phyloP scores from a whole-genome alignment of 2,113 vertebrate species.

The Phocoena sinus region DNA sequence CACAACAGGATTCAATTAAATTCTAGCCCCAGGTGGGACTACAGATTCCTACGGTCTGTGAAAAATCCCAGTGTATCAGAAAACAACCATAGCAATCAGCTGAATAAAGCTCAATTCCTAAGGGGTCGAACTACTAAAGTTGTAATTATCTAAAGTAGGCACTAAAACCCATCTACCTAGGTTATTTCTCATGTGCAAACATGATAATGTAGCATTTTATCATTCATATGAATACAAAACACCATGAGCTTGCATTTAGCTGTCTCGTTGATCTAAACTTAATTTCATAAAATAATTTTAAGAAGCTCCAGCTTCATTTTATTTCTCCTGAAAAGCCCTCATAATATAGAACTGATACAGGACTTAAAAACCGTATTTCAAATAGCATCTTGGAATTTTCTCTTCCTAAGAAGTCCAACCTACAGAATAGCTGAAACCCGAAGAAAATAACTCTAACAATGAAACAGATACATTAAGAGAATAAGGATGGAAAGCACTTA shows the following conservation, averaged over 20 bases:
- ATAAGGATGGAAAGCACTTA: not conserved
- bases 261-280: not conserved
- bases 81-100: not conserved
- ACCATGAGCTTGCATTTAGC: not conserved
- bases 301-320: not conserved
- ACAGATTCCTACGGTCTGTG: not conserved
- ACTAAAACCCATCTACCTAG: not conserved
- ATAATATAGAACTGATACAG: not conserved
- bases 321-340: not conserved
- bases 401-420: not conserved
- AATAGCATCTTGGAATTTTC: not conserved
- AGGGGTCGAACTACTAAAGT: not conserved
- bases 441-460: not conserved
- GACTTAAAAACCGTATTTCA: not conserved
- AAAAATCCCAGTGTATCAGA: conserved; percentile 7
- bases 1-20: conserved; percentile 16
- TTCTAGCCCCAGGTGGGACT: conserved; percentile 20
- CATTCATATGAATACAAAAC: not conserved
- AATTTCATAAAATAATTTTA: not conserved
- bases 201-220: not conserved
- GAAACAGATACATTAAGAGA: not conserved
- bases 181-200: not conserved
- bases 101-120: not conserved
- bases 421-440: not conserved
- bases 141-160: not conserved